phyloP scores from a whole-genome alignment of 1,140 invertebrate genomes.

The Bombus pyrosoma region DNA sequence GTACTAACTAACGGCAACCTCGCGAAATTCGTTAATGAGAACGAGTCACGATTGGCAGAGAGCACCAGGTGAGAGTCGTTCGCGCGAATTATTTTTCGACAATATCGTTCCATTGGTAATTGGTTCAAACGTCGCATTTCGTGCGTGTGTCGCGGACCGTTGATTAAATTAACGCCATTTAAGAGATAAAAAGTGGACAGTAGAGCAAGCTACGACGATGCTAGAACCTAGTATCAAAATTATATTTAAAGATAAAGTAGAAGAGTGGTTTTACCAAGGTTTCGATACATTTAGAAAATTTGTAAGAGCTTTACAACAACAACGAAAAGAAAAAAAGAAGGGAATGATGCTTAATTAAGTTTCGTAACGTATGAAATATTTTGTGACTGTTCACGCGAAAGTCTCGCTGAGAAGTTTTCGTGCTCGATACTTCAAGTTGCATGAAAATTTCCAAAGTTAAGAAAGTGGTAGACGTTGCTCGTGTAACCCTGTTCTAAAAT shows the following conservation, averaged over 20 bases:
- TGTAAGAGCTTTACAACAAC: neutral
- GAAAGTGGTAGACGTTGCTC: too few relatives aligned
- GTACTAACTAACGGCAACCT: neutral
- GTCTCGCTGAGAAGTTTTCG: neutral
- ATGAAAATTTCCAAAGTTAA: neutral
- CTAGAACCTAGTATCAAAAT: neutral
- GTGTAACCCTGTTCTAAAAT: neutral
- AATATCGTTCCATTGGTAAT: slow-evolving; percentile 18
- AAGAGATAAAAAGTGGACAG: neutral
- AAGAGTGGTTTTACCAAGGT: neutral
- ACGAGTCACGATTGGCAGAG: neutral
- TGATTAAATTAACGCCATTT: neutral
- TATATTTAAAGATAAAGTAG: neutral
- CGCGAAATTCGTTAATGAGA: slow-evolving; percentile 21
- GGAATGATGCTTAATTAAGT: too few relatives aligned
- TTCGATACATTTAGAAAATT: neutral
- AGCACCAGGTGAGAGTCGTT: neutral
- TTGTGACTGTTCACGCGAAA: neutral
- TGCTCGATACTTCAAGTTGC: neutral
- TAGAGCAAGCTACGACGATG: neutral
- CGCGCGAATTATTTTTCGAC: slow-evolving; percentile 11
- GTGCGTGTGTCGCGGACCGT: too few relatives aligned
- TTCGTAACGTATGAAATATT: too few relatives aligned
- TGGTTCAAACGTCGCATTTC: neutral
- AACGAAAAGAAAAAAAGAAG: neutral